A percentile compares a stretch with the other conserved stretches of the same genome.
Conservation (phyloP, 2,797 vertebrate species). For the Rhinophrynus dorsalis region DNA sequence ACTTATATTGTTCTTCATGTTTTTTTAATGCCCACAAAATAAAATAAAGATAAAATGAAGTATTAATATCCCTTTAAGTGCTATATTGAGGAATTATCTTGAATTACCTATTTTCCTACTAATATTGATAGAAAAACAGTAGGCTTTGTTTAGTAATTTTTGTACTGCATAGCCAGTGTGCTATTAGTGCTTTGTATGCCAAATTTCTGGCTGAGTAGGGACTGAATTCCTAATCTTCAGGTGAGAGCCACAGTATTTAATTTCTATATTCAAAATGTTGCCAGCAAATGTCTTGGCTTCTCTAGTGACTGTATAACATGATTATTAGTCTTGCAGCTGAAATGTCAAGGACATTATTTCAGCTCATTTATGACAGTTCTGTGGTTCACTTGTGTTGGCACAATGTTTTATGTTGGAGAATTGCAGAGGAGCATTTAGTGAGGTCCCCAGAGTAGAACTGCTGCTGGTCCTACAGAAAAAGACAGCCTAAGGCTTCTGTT, state of each 20-base stretch:
- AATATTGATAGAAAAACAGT: not conserved
- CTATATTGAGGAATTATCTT: too few species aligned
- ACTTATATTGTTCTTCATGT: too few species aligned
- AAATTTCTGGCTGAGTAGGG: not conserved
- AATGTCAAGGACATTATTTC: conserved; percentile 36
- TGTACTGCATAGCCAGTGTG: not conserved
- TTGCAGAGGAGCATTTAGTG: conserved; percentile 36
- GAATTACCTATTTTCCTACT: too few species aligned
- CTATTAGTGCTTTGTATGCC: not conserved
- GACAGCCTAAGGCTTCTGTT: conserved; percentile 35
- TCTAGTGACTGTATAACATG: conserved; percentile 22
- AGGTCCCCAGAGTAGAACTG: conserved; percentile 26
- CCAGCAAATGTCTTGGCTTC: conserved; percentile 23
- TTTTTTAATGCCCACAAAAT: too few species aligned
- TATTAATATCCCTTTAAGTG: too few species aligned
- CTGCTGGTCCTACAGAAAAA: conserved; percentile 21
- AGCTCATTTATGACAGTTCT: conserved; percentile 35
- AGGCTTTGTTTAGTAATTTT: not conserved
- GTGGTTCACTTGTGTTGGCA: conserved; percentile 41
- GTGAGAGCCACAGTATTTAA: conserved; percentile 1
- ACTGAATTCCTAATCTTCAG: not conserved
- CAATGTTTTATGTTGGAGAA: conserved; percentile 40
- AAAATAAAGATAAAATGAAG: too few species aligned
- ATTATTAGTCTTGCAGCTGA: conserved; percentile 35
- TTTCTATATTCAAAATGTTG: conserved; percentile 9